phyloP scores from a whole-genome alignment of 2,113 vertebrate genomes.

The Actenoides lindsayi region DNA sequence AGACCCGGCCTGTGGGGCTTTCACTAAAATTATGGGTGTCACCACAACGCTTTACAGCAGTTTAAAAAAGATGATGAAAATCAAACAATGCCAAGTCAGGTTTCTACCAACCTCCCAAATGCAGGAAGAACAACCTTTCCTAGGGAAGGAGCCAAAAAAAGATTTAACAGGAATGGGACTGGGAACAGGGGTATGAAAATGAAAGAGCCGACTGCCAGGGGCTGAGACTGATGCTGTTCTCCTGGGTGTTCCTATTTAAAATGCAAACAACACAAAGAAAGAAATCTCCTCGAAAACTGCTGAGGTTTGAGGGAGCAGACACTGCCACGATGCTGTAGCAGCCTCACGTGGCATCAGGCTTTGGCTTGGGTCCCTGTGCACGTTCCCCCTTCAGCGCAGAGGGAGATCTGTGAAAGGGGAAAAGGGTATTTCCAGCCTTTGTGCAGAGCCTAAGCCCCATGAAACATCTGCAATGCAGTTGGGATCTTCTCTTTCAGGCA shows the following conservation, averaged over 20 bases:
- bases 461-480: constrained; percentile 30
- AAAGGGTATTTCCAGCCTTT: background rate
- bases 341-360: background rate
- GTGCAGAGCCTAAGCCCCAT: background rate
- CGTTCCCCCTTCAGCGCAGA: background rate
- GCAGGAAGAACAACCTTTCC: background rate
- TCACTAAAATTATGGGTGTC: background rate
- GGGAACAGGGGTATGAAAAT: background rate
- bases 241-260: background rate
- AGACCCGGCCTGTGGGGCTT: background rate
- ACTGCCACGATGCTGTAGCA: background rate
- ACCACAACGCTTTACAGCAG: background rate
- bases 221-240: background rate
- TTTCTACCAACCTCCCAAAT: background rate
- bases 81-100: background rate
- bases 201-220: background rate
- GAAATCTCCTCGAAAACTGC: background rate
- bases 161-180: background rate
- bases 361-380: background rate
- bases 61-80: background rate
- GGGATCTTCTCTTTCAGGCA: background rate
- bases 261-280: background rate
- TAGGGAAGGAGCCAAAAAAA: background rate
- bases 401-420: background rate
- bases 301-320: background rate